These are phyloP conservation scores for Sclerodermus sp. DNA, from an alignment of 2,888 invertebrate genomes.

Conservation along the genomic window DNA sequence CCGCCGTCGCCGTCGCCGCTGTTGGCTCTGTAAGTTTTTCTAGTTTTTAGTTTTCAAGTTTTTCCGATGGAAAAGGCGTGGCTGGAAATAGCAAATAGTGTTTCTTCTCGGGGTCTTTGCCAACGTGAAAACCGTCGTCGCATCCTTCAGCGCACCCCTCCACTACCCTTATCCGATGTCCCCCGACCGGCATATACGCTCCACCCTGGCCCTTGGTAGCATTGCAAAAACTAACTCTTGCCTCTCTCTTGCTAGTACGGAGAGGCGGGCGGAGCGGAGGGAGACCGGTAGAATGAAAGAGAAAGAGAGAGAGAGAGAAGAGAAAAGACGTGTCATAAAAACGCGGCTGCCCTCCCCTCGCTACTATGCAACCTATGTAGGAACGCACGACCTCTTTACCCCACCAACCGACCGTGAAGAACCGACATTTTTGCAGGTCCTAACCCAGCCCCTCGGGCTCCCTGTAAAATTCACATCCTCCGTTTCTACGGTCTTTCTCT, in stretches of 20 bases:
- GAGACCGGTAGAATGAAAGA: slow-evolving; percentile 12
- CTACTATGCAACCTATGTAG: slow-evolving; percentile 19
- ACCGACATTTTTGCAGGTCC: slow-evolving; percentile 26
- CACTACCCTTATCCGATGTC: slow-evolving; percentile 18
- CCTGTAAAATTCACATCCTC: slow-evolving; percentile 19
- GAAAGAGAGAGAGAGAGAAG: slow-evolving; percentile 15
- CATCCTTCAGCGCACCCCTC: slow-evolving; percentile 9
- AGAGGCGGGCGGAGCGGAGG: slow-evolving; percentile 13
- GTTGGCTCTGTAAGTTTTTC: too few relatives aligned
- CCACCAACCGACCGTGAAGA: slow-evolving; percentile 12
- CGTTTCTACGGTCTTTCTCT: slow-evolving; percentile 1
- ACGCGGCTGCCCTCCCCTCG: slow-evolving; percentile 17
- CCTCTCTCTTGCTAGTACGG: slow-evolving; percentile 19
- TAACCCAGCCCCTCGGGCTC: slow-evolving; percentile 19
- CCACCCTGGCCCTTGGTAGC: slow-evolving; percentile 24
- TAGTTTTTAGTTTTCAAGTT: too few relatives aligned
- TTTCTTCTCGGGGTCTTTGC: background rate
- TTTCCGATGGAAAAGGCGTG: slow-evolving; percentile 13
- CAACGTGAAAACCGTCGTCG: slow-evolving; percentile 19
- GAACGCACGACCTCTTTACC: slow-evolving; percentile 20
- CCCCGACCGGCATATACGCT: slow-evolving; percentile 22
- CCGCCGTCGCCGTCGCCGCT: too few relatives aligned
- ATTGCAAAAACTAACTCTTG: slow-evolving; percentile 28
- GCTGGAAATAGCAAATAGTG: slow-evolving; percentile 10
- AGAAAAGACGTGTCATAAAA: slow-evolving; percentile 25